Evolutionary conservation across 2,797 vertebrate species (phyloP).

Genomic region (Tapera naevia): DNA sequence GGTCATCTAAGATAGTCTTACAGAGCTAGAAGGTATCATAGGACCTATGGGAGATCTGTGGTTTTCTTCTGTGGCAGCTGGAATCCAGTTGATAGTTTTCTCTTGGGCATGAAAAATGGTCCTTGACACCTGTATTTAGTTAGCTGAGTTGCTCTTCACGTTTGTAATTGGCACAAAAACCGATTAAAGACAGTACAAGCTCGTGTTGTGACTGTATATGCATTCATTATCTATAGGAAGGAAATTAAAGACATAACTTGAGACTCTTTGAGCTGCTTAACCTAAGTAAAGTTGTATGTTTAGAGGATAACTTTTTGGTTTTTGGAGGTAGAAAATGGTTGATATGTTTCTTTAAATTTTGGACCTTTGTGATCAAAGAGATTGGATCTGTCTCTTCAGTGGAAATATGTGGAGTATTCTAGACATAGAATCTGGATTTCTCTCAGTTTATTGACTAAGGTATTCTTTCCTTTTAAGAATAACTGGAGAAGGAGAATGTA

Average conservation of each 20-base stretch:
- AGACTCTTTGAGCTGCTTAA: not conserved
- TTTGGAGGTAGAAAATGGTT: not conserved
- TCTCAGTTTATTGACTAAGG: not conserved
- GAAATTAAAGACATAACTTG: not conserved
- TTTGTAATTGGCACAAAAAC: not conserved
- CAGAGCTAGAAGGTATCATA: not conserved
- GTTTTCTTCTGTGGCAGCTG: not conserved
- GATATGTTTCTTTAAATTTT: not conserved
- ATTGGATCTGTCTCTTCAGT: not conserved
- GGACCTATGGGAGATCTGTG: not conserved
- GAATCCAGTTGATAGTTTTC: not conserved
- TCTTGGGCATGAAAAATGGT: not conserved
- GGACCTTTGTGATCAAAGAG: not conserved
- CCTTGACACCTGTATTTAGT: not conserved
- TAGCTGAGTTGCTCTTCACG: not conserved
- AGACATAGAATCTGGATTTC: not conserved
- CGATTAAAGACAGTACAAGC: not conserved
- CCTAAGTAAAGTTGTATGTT: not conserved
- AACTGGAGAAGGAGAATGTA: rapidly evolving
- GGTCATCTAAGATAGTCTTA: not conserved
- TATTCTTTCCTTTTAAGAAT: not conserved
- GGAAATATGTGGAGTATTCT: not conserved
- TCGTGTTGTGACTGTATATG: not conserved
- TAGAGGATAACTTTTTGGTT: not conserved
- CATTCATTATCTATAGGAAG: not conserved